Percentiles rank a stretch among this genome's conserved stretches.
phyloP scores from a whole-genome alignment of 2,888 invertebrate genomes.

The Rhagophthalmus giganteus region DNA sequence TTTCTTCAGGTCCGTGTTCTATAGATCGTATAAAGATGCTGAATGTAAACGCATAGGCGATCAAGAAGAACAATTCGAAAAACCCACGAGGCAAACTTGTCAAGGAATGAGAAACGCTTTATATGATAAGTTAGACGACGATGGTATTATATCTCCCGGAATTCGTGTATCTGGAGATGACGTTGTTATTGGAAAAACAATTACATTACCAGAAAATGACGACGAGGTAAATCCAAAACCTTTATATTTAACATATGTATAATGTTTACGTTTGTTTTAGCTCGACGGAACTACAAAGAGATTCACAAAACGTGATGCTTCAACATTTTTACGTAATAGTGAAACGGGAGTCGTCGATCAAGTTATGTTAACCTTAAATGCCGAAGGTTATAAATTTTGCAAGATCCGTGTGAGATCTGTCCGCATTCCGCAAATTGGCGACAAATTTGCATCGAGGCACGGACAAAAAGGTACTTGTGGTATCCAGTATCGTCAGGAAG shows the following conservation, averaged over 20 bases:
- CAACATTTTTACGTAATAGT: constrained; percentile 97
- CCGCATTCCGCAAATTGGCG: constrained; percentile 98
- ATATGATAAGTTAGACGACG: constrained; percentile 98
- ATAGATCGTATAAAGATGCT: constrained; percentile 94
- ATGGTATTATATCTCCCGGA: constrained; percentile 98
- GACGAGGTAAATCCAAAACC: constrained; percentile 73
- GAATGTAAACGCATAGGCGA: constrained; percentile 92
- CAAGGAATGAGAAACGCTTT: constrained; percentile 98
- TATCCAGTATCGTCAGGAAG: constrained; percentile 96
- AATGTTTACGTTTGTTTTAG: constrained; percentile 47
- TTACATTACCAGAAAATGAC: constrained; percentile 94
- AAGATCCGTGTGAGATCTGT: constrained; percentile 98
- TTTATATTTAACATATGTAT: background rate
- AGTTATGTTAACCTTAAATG: constrained; percentile 97
- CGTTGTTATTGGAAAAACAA: constrained; percentile 98
- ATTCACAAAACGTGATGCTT: constrained; percentile 92
- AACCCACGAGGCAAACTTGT: constrained; percentile 91
- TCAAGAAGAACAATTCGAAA: constrained; percentile 97
- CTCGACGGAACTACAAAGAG: constrained; percentile 88
- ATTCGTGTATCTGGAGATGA: constrained; percentile 99
- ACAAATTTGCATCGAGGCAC: constrained; percentile 98
- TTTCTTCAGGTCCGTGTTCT: constrained; percentile 95
- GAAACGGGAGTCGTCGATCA: constrained; percentile 99
- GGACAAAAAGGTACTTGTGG: constrained; percentile 99
- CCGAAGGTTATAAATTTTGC: constrained; percentile 98